Evolutionary conservation across 2,888 invertebrate genomes (phyloP).

Genomic region (Synanthedon vespiformis): DNA sequence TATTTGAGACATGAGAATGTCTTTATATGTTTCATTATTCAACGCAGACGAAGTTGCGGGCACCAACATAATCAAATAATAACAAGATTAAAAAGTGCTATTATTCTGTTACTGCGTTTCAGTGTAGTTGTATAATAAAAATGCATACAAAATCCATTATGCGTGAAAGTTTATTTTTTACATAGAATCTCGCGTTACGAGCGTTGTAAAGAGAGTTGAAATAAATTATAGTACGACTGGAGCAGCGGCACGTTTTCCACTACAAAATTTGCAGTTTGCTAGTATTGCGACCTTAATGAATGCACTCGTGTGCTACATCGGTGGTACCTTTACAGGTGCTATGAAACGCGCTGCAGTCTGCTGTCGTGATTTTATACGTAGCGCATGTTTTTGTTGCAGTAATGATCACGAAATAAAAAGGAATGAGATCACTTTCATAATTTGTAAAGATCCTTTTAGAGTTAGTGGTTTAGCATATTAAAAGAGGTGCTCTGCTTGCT

Average conservation of each 20-base stretch:
- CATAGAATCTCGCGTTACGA: constrained; percentile 1
- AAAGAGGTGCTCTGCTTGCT: too few relatives aligned
- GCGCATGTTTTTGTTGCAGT: too few relatives aligned
- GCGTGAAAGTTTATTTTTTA: constrained; percentile 5
- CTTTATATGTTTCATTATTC: too few relatives aligned
- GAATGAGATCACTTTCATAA: too few relatives aligned
- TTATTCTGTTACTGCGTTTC: too few relatives aligned
- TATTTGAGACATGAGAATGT: too few relatives aligned
- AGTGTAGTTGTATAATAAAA: constrained; percentile 1
- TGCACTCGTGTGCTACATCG: constrained; percentile 25
- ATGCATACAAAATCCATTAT: constrained; percentile 5
- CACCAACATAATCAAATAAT: too few relatives aligned
- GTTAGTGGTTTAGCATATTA: too few relatives aligned
- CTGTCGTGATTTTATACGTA: not conserved
- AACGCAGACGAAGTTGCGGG: too few relatives aligned
- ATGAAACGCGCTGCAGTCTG: not conserved
- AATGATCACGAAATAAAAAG: too few relatives aligned
- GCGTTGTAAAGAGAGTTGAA: constrained; percentile 10
- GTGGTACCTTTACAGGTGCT: not conserved
- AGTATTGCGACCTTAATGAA: constrained; percentile 47
- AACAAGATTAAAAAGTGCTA: too few relatives aligned
- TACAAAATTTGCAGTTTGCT: constrained; percentile 19
- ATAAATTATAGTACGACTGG: constrained; percentile 34
- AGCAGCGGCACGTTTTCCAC: constrained; percentile 24
- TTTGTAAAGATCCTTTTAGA: too few relatives aligned